Conservation (phyloP, 2,113 vertebrate species). For the Morone saxatilis region DNA sequence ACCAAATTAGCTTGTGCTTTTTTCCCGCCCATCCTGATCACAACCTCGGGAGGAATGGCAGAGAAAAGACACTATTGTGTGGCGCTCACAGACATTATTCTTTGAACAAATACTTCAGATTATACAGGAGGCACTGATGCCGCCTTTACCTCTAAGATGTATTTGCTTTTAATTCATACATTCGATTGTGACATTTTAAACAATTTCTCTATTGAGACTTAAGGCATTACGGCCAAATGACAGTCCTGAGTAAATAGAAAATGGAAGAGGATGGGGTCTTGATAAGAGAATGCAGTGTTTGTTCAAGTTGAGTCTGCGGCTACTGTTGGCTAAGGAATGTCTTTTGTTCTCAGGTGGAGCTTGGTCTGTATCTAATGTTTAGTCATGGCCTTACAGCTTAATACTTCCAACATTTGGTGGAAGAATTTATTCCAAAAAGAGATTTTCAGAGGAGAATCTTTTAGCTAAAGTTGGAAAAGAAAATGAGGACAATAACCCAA, state of each 20-base stretch:
- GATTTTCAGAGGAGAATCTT: slow-evolving; percentile 57
- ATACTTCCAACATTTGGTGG: slow-evolving; percentile 55
- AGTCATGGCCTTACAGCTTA: slow-evolving; percentile 59
- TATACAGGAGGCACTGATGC: slow-evolving; percentile 55
- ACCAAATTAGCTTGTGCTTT: slow-evolving; percentile 77
- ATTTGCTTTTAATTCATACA: slow-evolving; percentile 77
- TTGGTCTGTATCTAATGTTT: slow-evolving; percentile 54
- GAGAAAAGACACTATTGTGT: slow-evolving; percentile 57
- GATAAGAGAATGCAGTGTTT: slow-evolving; percentile 76
- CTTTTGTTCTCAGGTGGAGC: slow-evolving; percentile 68
- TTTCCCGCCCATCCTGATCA: slow-evolving; percentile 66
- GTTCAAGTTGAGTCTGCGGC: slow-evolving; percentile 70
- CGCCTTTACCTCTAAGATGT: slow-evolving; percentile 66
- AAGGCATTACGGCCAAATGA: slow-evolving; percentile 72
- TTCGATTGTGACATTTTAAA: slow-evolving; percentile 73
- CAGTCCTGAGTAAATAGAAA: slow-evolving; percentile 65
- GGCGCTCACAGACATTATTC: slow-evolving; percentile 52
- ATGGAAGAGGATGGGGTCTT: slow-evolving; percentile 47
- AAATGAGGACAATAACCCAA: slow-evolving; percentile 62
- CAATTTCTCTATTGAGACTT: slow-evolving; percentile 66
- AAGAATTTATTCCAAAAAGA: slow-evolving; percentile 47
- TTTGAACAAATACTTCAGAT: slow-evolving; percentile 75
- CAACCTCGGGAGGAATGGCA: slow-evolving; percentile 51
- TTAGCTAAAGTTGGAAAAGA: slow-evolving; percentile 56
- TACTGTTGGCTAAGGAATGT: slow-evolving; percentile 53